Percentiles rank a stretch among this genome's conserved stretches.
phyloP scores from a whole-genome alignment of 2,797 vertebrate genomes.

The Fistularia tabacaria region DNA sequence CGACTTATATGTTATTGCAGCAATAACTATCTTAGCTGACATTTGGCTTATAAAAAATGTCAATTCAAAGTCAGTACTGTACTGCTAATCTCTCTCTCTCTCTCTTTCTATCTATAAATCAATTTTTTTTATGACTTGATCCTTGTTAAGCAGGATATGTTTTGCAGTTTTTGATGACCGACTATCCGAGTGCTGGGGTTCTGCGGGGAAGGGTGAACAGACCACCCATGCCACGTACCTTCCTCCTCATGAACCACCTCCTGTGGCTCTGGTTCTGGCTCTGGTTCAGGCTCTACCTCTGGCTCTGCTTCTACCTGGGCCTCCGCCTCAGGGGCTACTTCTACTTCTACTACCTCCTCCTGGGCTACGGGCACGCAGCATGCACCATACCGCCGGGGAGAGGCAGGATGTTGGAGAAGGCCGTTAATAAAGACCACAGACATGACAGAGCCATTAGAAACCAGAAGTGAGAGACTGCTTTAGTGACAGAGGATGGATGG shows the following conservation, averaged over 20 bases:
- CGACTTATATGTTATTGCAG: too few species aligned
- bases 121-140: too few species aligned
- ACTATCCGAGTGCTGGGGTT: slow-evolving; percentile 22
- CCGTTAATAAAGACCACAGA: slow-evolving; percentile 69
- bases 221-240: slow-evolving; percentile 81
- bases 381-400: slow-evolving; percentile 68
- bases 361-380: slow-evolving; percentile 80
- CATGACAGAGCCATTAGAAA: slow-evolving; percentile 69
- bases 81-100: too few species aligned
- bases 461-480: slow-evolving; percentile 57
- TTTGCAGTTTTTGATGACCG: slow-evolving; percentile 12
- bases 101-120: too few species aligned
- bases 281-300: slow-evolving; percentile 54
- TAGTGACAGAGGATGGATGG: slow-evolving; percentile 52
- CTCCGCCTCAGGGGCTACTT: slow-evolving; percentile 81
- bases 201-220: slow-evolving; percentile 59
- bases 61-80: too few species aligned
- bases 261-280: slow-evolving; percentile 44
- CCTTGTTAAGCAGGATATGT: slow-evolving; percentile 14
- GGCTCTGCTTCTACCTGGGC: slow-evolving; percentile 70
- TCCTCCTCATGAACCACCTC: slow-evolving; percentile 71
- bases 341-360: slow-evolving; percentile 81
- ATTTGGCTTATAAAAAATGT: too few species aligned
- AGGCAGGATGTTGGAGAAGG: slow-evolving; percentile 50
- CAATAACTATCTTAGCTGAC: too few species aligned